Evolutionary conservation across 2,113 vertebrate genomes (phyloP).

Genomic region (Grammomys surdaster): DNA sequence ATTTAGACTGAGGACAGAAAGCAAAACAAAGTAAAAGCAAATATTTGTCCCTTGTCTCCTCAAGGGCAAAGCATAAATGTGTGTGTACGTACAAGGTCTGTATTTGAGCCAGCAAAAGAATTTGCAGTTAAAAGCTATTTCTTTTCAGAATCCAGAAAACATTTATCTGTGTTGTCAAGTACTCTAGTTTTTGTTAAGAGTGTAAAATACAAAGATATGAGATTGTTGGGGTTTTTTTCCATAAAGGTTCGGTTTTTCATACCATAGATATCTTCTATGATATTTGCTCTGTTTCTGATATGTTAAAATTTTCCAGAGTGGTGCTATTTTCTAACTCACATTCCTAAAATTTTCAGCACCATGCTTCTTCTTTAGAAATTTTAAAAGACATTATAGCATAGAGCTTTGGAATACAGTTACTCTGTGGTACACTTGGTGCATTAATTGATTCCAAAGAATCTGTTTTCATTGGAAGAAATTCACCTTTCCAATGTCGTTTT

Average conservation of each 20-base stretch:
- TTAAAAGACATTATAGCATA: background rate
- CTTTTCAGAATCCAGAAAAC: background rate
- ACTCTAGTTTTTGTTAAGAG: background rate
- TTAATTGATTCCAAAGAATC: background rate
- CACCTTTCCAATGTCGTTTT: background rate
- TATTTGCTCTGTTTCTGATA: background rate
- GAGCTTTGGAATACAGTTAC: background rate
- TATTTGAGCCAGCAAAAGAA: background rate
- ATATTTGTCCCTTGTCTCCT: background rate
- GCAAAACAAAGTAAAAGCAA: background rate
- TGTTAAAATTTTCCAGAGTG: background rate
- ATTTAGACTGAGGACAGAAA: background rate
- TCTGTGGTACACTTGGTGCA: background rate
- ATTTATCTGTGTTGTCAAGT: background rate
- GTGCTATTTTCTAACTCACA: background rate
- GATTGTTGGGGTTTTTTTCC: background rate
- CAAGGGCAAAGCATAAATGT: background rate
- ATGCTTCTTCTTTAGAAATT: background rate
- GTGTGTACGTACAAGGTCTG: too few relatives aligned
- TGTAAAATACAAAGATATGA: background rate
- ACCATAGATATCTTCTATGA: background rate
- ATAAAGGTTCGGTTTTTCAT: background rate
- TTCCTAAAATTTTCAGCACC: rapidly evolving
- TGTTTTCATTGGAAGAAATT: background rate
- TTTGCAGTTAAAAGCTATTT: background rate